Base-by-base conservation (phyloP, 2,888 invertebrate species). In the Caenorhabditis drosophilae region DNA sequence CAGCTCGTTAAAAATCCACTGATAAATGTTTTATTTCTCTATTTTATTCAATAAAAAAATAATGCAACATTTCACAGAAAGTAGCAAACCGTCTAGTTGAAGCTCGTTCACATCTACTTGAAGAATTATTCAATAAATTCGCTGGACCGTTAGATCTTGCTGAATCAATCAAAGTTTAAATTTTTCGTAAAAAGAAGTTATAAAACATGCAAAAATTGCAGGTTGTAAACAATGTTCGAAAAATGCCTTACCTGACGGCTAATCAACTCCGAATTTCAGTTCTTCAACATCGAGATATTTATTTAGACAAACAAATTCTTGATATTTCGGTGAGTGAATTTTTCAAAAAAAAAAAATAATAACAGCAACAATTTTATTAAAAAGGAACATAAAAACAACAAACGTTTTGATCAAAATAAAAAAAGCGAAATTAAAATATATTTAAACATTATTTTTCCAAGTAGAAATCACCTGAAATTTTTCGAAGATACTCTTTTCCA, bases 101-200 rank as follows among this genome's bases (percentile, higher is more conserved):
- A 55, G 77, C 81, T 22, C 70, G 81, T 0, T 68, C 77, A 18
- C 76, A 76, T 23, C 60, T 81, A 23, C 67, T 81, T 15, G 82
- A 81, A 47, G 81, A 79, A 38, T 70, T 81, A 2, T 81, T 81
- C 68, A 81, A 82, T 59, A 81, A 81, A 56, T 81, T 81, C 49
- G 68, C 78, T 9, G 74, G 81, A 25, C 81, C 81, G 1, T 66
- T 81, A 22, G 81, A 81, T 62, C 66, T 81, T 12, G 77, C 81
- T 4, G 70, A 73, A 16, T 73, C 76, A 15, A 78, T 81, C 35
- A 78, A 82, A 59, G 78, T 79, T n/a, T n/a, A n/a, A 52, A 41
- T 16, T 16, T 20, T 22, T 4, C 11, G 22, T 15, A 20, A 35
- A 9, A n/a, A 48, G 27, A 34, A 18, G 20, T 40, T 22, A 6